These are phyloP conservation scores for Nephrotoma flavescens DNA, from an alignment of 2,888 invertebrate species.

Conservation along the genomic window DNA sequence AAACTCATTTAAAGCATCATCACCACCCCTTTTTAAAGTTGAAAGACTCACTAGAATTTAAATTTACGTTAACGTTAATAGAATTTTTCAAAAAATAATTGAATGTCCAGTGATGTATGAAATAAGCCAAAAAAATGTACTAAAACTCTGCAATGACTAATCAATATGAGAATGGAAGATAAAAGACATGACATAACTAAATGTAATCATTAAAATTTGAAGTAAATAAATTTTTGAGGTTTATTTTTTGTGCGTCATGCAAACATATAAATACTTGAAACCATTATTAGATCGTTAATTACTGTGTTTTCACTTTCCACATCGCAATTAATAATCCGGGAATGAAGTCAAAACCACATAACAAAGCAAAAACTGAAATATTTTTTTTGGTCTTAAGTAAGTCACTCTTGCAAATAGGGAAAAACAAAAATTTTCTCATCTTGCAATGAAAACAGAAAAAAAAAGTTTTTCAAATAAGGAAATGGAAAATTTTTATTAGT, in stretches of 20 bases:
- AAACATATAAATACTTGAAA: neutral
- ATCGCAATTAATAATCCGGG: neutral
- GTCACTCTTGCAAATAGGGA: neutral
- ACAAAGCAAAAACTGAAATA: neutral
- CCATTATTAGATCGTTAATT: neutral
- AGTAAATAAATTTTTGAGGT: neutral
- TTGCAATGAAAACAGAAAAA: neutral
- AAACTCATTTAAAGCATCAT: too few relatives aligned
- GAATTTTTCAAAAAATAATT: too few relatives aligned
- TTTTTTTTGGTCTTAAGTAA: neutral
- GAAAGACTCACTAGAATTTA: too few relatives aligned
- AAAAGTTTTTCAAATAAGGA: neutral
- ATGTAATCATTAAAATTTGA: neutral
- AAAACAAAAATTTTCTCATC: neutral
- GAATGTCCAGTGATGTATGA: neutral
- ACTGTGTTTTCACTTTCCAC: neutral
- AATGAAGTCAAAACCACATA: neutral
- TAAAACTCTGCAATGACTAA: neutral
- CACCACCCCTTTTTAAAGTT: too few relatives aligned
- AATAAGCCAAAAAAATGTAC: neutral
- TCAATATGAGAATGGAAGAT: neutral
- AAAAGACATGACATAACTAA: neutral
- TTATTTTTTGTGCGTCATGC: neutral
- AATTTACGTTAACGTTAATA: too few relatives aligned
- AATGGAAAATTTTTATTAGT: neutral